Base-by-base conservation (phyloP, 1,140 invertebrate species). In the Bombus polaris region DNA sequence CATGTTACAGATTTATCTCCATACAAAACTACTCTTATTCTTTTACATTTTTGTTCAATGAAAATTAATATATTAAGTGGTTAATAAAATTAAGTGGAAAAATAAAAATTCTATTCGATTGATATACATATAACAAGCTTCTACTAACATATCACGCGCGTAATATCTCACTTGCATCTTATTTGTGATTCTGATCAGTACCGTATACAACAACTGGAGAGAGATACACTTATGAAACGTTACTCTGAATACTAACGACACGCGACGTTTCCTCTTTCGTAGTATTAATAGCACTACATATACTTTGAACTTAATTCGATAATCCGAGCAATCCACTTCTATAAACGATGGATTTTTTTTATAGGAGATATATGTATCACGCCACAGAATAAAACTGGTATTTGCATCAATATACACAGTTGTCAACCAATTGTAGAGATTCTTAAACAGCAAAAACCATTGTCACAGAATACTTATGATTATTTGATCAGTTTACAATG, bases 401-500 rank as follows among this genome's bases (percentile, higher is more conserved):
- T 39, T 28, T 95, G 95, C 75, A 86, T 95, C 6, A 93, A 89
- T 39, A 70, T 95, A 25, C 90, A 62, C 47, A 66, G 85, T 4
- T 95, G 95, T 82, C 44, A 88, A 15, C 13, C 82, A 2, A 71
- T 95, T 0, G 57, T 95, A 25, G 28, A 80, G 0, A 87, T 96
- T 44, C 78, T 96, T 8, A 88, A 87, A 79, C 90, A 90, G 70
- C 89, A 91, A 68, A 92, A 92, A 81, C 96, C 96, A 6, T 79
- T 96, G 35, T 80, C 93, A 5, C 25, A 86, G 10, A 77, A 90
- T 2, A 83, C 85, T 70, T 66, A 94, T 6, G 90, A 93, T 37
- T 94, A 92, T 35, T 87, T 96, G 4, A 87, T 90, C 42, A 74
- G 92, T 4, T 95, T 95, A 2, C 93, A 96, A 32, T 97, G 96